Conservation (phyloP, 2,113 vertebrate genomes). For the Carassius carassius region DNA sequence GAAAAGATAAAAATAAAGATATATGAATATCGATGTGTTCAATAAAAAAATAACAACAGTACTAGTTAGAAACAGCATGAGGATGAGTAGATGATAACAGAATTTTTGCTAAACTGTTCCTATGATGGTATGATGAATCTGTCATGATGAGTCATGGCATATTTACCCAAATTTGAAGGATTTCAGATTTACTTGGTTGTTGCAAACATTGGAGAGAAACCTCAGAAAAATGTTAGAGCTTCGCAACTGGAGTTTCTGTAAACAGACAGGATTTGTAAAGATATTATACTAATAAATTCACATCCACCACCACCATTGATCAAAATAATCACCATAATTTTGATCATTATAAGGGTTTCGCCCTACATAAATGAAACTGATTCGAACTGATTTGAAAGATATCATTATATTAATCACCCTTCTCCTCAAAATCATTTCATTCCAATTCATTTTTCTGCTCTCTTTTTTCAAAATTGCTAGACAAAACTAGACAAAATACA, state of each 20-base stretch:
- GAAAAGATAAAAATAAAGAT: no score
- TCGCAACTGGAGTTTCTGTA: constrained; percentile 46
- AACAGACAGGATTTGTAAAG: constrained; percentile 8
- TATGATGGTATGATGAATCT: background rate
- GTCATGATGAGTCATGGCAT: background rate
- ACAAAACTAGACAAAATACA: background rate
- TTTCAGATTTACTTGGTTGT: constrained; percentile 50
- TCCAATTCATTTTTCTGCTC: background rate
- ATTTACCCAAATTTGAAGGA: constrained; percentile 53
- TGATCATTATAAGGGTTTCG: background rate
- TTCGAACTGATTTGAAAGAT: background rate
- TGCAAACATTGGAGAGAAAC: constrained; percentile 47
- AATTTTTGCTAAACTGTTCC: background rate
- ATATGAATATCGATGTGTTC: no score
- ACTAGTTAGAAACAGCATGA: no score
- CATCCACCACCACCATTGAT: background rate
- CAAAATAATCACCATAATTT: no score
- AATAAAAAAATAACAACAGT: no score
- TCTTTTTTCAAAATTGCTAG: background rate
- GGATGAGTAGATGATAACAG: background rate
- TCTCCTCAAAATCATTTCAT: background rate
- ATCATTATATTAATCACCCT: background rate
- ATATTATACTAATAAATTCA: no score
- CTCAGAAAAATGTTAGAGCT: constrained; percentile 44
- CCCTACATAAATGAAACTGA: background rate